Evolutionary conservation across 2,113 vertebrate genomes (phyloP), one percentile per base, ranked within the genome.

Genomic region (Syngnathus typhle): DNA sequence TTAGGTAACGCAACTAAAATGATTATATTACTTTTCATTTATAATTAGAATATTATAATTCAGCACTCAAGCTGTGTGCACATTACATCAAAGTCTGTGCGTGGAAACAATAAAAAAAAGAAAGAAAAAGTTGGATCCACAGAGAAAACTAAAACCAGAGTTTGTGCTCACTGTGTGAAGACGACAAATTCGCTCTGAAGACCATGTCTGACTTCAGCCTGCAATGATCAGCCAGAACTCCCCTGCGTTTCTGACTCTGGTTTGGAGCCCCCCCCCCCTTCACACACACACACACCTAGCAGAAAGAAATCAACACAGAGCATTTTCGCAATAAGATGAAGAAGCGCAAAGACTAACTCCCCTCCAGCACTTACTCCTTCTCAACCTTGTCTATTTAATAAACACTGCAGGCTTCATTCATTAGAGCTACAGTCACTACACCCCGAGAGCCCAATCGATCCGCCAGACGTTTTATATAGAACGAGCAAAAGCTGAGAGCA

Each of bases 341-440:
- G 75, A 83, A 72, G 72, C 69, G 65, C 54, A 9, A 65, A 74
- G 74, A 81, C 76, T 73, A 73, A 81, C 74, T 64, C 74, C 72
- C 81, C 65, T 80, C 72, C 77, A 71, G 72, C 65, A 49, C 27
- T 3, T 32, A 32, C 73, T 73, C 76, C 76, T 76, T 80, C 85
- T 71, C 81, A 75, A 77, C 74, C 76, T 70, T 72, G 79, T 82
- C 82, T 84, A 56, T 77, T 87, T 81, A 84, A 86, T 81, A 88
- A 83, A 88, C 84, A 86, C 81, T 67, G 75, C 71, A 64, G 78
- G 67, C 80, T 71, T 82, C 82, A 88, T 86, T 86, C 86, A 88
- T 83, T 84, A 81, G 67, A 72, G 77, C 77, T 77, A 80, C 74
- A 82, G 80, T 80, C 82, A 64, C 81, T 85, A 69, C 77, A 79